Percentiles rank a stretch among this genome's conserved stretches.
Evolutionary conservation across 2,888 invertebrate species (phyloP).

Genomic region (Liopterus haemorrhoidalis): DNA sequence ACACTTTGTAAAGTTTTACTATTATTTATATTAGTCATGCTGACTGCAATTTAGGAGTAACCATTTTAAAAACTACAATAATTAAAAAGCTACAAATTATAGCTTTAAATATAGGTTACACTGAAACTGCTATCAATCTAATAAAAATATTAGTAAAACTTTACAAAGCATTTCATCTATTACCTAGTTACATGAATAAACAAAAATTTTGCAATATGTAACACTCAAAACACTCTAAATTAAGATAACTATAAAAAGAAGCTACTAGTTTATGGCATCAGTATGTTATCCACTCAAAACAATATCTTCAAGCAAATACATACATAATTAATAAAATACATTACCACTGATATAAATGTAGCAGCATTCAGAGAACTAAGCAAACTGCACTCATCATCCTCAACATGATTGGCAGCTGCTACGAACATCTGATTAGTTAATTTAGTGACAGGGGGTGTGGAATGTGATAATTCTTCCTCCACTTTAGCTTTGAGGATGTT

Average conservation of each 20-base stretch:
- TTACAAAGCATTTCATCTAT: too few species aligned
- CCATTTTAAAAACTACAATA: too few species aligned
- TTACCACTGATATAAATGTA: slow-evolving; percentile 72
- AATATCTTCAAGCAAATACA: slow-evolving; percentile 15
- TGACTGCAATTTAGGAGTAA: too few species aligned
- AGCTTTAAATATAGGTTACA: too few species aligned
- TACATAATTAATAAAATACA: slow-evolving; percentile 23
- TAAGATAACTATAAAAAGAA: slow-evolving; percentile 14
- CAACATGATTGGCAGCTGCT: slow-evolving; percentile 37
- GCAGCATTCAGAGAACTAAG: slow-evolving; percentile 54
- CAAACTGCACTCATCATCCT: slow-evolving; percentile 38
- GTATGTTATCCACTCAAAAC: slow-evolving; percentile 16
- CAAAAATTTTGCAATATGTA: slow-evolving; percentile 7
- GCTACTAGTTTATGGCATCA: slow-evolving; percentile 3
- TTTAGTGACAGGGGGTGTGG: slow-evolving; percentile 43
- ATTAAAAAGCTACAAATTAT: too few species aligned
- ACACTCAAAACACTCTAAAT: slow-evolving; percentile 16
- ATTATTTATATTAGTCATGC: too few species aligned
- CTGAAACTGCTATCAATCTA: too few species aligned
- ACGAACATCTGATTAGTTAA: slow-evolving; percentile 56
- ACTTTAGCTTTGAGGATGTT: slow-evolving; percentile 84
- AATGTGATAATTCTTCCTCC: slow-evolving; percentile 52
- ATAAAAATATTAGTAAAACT: too few species aligned
- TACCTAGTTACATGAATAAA: slow-evolving; percentile 10
- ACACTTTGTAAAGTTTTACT: too few species aligned